Percentiles rank a stretch among this genome's conserved stretches.
Conservation (phyloP, 1,140 invertebrate species). For the Megalonaias nervosa region DNA sequence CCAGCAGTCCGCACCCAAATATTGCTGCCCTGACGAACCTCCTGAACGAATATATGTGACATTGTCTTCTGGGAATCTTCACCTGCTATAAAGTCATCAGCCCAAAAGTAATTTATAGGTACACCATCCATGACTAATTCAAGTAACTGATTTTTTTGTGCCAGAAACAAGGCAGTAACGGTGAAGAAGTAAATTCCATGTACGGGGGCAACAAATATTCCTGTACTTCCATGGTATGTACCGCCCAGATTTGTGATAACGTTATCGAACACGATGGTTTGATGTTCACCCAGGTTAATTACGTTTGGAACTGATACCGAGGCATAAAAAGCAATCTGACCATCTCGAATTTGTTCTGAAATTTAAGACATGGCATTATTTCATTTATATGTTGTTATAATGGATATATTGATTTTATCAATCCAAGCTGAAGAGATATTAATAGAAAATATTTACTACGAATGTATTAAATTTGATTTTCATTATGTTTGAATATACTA, state of each 20-base stretch:
- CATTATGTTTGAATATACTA: too few relatives aligned
- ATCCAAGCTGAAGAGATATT: too few relatives aligned
- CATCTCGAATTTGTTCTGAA: too few relatives aligned
- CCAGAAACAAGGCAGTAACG: background rate
- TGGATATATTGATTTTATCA: too few relatives aligned
- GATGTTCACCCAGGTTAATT: background rate
- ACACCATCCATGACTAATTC: background rate
- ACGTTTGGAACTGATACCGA: background rate
- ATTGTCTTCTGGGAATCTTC: background rate
- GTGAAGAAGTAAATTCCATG: conserved; percentile 21
- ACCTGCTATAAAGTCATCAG: background rate
- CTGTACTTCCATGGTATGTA: background rate
- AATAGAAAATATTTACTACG: too few relatives aligned
- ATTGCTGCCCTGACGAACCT: background rate
- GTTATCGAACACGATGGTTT: conserved; percentile 9
- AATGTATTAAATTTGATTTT: too few relatives aligned
- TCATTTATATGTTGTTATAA: too few relatives aligned
- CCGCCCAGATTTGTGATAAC: conserved; percentile 13
- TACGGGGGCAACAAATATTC: background rate
- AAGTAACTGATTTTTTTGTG: background rate
- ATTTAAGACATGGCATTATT: too few relatives aligned
- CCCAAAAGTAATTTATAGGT: background rate
- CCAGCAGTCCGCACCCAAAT: background rate
- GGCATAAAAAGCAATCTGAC: background rate
- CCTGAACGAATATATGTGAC: background rate